Conservation (phyloP, 2,888 invertebrate species). For the Gibbula magus region DNA sequence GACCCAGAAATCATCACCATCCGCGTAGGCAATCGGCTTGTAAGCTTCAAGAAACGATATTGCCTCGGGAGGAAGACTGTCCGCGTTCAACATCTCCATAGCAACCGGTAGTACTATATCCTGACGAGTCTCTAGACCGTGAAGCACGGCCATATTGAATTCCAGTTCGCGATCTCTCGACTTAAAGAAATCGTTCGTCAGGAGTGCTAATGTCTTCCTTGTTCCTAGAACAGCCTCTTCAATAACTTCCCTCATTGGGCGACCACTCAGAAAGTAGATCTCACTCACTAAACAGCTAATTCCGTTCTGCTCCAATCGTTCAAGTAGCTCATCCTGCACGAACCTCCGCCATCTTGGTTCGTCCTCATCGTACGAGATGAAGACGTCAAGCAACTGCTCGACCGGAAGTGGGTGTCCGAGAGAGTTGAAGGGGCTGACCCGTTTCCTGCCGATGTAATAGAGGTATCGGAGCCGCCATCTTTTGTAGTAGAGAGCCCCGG, state of each 20-base stretch:
- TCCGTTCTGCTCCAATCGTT: background rate
- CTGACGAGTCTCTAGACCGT: background rate
- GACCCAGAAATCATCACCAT: background rate
- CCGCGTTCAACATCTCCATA: background rate
- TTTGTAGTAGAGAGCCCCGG: constrained; percentile 7
- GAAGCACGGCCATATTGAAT: constrained; percentile 29
- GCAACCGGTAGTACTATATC: background rate
- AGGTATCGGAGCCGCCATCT: constrained; percentile 20
- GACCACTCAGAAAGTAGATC: constrained; percentile 6
- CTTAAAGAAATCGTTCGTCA: constrained; percentile 7
- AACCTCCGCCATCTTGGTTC: background rate
- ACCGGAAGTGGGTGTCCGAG: background rate
- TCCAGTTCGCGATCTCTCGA: constrained; percentile 23
- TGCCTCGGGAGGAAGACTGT: constrained; percentile 9
- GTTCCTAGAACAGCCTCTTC: constrained; percentile 18
- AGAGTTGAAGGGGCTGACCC: background rate
- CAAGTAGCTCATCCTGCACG: constrained; percentile 10
- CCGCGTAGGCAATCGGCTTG: background rate
- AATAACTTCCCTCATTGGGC: constrained; percentile 19
- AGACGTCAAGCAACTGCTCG: constrained; percentile 10
- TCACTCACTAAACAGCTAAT: constrained; percentile 1
- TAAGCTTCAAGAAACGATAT: constrained; percentile 6
- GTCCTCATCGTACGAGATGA: constrained; percentile 26
- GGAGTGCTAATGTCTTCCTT: constrained; percentile 4
- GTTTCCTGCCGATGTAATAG: constrained; percentile 17